These are phyloP conservation scores for Chloromyia formosa DNA, from an alignment of 2,888 invertebrate species.

Conservation along the genomic window DNA sequence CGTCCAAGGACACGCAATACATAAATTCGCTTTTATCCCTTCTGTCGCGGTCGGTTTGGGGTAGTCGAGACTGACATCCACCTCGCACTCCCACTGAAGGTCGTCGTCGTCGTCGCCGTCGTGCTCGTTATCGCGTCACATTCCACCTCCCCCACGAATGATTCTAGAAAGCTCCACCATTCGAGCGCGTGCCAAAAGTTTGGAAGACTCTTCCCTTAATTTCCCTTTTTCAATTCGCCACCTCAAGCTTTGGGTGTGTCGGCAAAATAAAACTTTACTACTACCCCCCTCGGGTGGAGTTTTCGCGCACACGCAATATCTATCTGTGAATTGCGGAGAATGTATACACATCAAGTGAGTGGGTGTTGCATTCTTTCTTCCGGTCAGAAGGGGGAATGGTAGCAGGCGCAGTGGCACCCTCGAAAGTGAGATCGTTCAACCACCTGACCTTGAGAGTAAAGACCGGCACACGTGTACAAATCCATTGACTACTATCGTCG, in stretches of 20 bases:
- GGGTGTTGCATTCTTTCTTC: neutral
- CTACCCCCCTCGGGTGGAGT: neutral
- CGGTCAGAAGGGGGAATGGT: neutral
- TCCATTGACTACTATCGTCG: conserved; percentile 45
- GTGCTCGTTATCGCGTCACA: too few species aligned
- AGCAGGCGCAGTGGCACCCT: conserved; percentile 31
- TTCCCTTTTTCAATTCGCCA: too few species aligned
- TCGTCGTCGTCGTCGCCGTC: neutral
- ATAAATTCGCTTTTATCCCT: conserved; percentile 21
- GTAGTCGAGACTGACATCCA: conserved; percentile 13
- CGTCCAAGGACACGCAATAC: conserved; percentile 31
- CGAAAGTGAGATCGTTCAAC: conserved; percentile 35
- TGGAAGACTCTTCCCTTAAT: neutral
- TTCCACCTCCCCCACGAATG: too few species aligned
- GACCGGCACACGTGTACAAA: conserved; percentile 45
- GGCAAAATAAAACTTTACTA: neutral
- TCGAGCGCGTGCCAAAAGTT: too few species aligned
- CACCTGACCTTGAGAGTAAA: conserved; percentile 49
- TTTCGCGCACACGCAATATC: conserved; percentile 15
- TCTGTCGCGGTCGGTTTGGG: neutral
- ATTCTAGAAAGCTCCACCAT: too few species aligned
- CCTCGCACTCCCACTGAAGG: neutral
- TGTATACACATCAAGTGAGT: neutral
- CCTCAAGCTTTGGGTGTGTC: conserved; percentile 25
- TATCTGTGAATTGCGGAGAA: too few species aligned